Evolutionary conservation across 1,140 invertebrate genomes (phyloP).

Genomic region (Drosophila parvula): DNA sequence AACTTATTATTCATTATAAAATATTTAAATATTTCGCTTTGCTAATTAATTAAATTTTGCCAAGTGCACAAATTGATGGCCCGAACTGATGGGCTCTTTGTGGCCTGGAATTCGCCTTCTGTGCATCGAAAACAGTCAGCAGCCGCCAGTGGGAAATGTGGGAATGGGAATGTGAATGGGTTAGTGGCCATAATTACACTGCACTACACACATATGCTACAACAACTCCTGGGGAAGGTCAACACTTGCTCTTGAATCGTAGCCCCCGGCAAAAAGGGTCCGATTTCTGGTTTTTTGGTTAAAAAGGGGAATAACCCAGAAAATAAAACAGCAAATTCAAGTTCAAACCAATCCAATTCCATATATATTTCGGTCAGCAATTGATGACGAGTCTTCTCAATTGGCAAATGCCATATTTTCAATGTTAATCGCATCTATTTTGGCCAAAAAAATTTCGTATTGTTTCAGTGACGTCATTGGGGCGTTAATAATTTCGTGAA

Average conservation of each 20-base stretch:
- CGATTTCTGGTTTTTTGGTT: constrained; percentile 6
- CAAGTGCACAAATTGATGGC: constrained; percentile 8
- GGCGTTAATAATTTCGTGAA: constrained; percentile 9
- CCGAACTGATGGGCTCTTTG: constrained; percentile 26
- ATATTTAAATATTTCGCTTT: not conserved
- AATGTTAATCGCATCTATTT: constrained; percentile 13
- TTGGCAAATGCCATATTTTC: constrained; percentile 25
- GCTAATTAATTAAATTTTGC: not conserved
- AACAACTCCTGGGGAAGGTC: constrained; percentile 28
- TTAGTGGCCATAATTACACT: constrained; percentile 43
- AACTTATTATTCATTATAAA: not conserved
- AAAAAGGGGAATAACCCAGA: not conserved
- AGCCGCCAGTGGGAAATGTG: constrained; percentile 6
- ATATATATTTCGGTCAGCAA: not conserved
- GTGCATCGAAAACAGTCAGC: constrained; percentile 26
- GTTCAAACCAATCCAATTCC: not conserved
- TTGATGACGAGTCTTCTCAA: constrained; percentile 19
- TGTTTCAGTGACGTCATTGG: constrained; percentile 21
- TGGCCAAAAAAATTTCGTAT: not conserved
- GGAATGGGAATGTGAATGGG: constrained; percentile 31
- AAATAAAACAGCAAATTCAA: constrained; percentile 2
- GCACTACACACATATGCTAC: constrained; percentile 18
- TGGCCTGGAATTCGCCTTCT: constrained; percentile 51
- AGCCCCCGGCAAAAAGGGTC: not conserved
- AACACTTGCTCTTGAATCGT: constrained; percentile 21